Base-by-base conservation (phyloP, 2,113 vertebrate genomes). In the Myrmecophaga tridactyla region DNA sequence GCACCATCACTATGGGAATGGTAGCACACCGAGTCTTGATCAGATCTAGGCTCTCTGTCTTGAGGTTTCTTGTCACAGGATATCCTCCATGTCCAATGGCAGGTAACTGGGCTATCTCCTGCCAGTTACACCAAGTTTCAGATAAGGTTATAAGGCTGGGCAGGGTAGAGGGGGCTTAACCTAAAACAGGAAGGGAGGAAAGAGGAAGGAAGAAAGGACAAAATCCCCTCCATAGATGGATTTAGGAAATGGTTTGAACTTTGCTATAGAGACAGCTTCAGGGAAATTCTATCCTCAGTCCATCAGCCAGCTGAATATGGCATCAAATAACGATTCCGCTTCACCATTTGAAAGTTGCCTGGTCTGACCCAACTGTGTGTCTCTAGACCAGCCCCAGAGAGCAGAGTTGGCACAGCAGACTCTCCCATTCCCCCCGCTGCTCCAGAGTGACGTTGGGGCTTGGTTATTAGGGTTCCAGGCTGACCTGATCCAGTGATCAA, bases 231-330 rank as follows among this genome's bases (percentile, higher is more conserved):
- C 62, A n/a, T 9, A 58, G 85, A 15, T 90, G 67, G 63, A 82
- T 95, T 96, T 94, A 94, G 86, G 89, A 92, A 80, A 62, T 7
- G 3, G 39, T 90, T 93, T 91, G 75, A 46, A 51, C 92, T 84
- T 96, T 75, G 84, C 36, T 69, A 1, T 31, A 77, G 87, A 84
- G 90, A 70, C 58, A 48, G 21, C 46, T 48, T 90, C 86, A 73
- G 76, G 56, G 93, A 95, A 91, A 94, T 88, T 75, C 84, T 81
- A 20, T 85, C 92, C 14, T 14, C 60, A 89, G 72, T n/a, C 8
- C 2, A 56, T 31, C 46, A 56, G 14, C 78, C 69, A 58, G 39
- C 76, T 76, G 46, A 63, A 41, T 6, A 12, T 48, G 62, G 70
- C 76, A 34, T 77, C 60, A 5, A 8, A 34, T 65, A 65, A 27